Percentiles rank a stretch among this genome's conserved stretches.
Evolutionary conservation across 2,113 vertebrate species (phyloP).

Genomic region (Thamnophis sirtalis): DNA sequence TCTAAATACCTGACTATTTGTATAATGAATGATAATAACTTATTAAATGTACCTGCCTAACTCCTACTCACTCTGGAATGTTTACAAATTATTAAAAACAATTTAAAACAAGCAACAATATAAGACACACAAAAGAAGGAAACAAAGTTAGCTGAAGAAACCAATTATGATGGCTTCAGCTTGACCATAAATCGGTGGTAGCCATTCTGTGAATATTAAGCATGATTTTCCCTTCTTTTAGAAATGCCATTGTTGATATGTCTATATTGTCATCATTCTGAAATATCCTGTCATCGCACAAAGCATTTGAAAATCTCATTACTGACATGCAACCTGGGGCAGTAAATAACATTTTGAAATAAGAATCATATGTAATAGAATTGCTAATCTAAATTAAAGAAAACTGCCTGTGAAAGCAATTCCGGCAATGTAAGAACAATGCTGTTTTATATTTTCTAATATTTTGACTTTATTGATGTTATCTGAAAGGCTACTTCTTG

Average conservation of each 20-base stretch:
- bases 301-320: neutral
- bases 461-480: conserved; percentile 16
- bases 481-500: conserved; percentile 47
- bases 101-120: neutral
- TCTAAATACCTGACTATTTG: neutral
- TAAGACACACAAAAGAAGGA: neutral
- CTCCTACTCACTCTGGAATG: neutral
- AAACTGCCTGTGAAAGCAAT: neutral
- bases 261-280: neutral
- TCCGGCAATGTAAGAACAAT: neutral
- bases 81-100: neutral
- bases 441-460: conserved; percentile 27
- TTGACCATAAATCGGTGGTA: neutral
- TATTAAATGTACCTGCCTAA: neutral
- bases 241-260: neutral
- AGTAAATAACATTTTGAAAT: neutral
- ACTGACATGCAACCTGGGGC: neutral
- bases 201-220: neutral
- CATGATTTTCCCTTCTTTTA: neutral
- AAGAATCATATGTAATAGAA: neutral
- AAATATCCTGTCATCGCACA: neutral
- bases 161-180: neutral
- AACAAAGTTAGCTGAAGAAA: neutral
- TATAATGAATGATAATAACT: neutral
- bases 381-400: neutral